Conservation (phyloP, 2,888 invertebrate genomes). For the Heliconius hortense region DNA sequence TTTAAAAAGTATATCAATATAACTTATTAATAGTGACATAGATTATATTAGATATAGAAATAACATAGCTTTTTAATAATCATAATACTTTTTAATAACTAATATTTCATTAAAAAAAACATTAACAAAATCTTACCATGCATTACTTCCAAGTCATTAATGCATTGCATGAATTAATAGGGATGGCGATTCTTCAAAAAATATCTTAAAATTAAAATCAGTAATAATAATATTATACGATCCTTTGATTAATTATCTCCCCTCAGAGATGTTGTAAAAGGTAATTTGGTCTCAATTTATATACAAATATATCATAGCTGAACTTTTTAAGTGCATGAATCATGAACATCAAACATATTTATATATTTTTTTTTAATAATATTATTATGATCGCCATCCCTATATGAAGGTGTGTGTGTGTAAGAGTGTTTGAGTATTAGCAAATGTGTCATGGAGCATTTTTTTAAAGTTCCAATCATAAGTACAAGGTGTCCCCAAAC, state of each 20-base stretch:
- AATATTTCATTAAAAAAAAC: background rate
- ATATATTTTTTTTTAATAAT: background rate
- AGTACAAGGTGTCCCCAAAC: background rate
- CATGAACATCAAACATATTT: background rate
- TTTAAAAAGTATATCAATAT: no score
- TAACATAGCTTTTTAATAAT: slow-evolving; percentile 3
- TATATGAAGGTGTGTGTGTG: background rate
- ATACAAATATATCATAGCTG: background rate
- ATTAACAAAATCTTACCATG: background rate
- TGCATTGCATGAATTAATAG: slow-evolving; percentile 18
- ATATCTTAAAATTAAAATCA: background rate
- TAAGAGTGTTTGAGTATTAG: slow-evolving; percentile 1
- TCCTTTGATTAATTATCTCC: no score
- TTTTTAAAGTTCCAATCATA: background rate
- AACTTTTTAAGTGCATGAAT: background rate
- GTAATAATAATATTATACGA: no score
- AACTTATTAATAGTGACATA: no score
- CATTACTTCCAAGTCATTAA: slow-evolving; percentile 8
- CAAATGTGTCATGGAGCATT: slow-evolving; percentile 13
- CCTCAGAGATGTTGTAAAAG: no score
- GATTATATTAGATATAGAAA: no score
- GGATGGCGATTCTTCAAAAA: background rate
- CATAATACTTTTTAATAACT: background rate
- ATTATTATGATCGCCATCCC: background rate
- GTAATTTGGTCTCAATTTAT: background rate